phyloP scores from a whole-genome alignment of 2,888 invertebrate species.

The Eupeodes latifasciatus region DNA sequence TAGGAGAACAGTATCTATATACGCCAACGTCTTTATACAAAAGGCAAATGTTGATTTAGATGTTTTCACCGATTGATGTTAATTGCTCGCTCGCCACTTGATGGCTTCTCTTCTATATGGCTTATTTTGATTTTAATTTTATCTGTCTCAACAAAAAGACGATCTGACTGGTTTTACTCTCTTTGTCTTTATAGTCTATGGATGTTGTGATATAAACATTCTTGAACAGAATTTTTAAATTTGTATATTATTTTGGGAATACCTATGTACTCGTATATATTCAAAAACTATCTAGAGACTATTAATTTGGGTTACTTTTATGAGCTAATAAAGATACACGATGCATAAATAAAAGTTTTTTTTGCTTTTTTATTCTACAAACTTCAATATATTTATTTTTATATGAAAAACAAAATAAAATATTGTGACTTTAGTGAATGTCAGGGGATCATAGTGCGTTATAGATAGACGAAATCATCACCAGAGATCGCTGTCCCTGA shows the following conservation, averaged over 20 bases:
- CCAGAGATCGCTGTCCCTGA: background rate
- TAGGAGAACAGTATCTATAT: slow-evolving; percentile 9
- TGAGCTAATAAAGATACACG: slow-evolving; percentile 58
- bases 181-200: background rate
- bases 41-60: slow-evolving; percentile 73
- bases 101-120: slow-evolving; percentile 61
- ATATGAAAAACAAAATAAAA: background rate
- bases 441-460: background rate
- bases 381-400: too few relatives aligned
- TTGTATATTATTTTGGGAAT: slow-evolving; percentile 69
- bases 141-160: slow-evolving; percentile 37
- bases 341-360: slow-evolving; percentile 41
- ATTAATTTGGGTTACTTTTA: slow-evolving; percentile 74
- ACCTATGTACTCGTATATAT: slow-evolving; percentile 12
- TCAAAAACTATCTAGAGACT: slow-evolving; percentile 65
- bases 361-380: background rate
- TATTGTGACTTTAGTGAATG: slow-evolving; percentile 6
- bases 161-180: background rate
- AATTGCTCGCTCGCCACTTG: slow-evolving; percentile 69
- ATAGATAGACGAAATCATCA: background rate
- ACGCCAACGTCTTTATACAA: background rate
- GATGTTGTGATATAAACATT: slow-evolving; percentile 4
- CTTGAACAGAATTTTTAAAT: slow-evolving; percentile 45
- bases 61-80: slow-evolving; percentile 76
- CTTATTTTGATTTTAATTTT: slow-evolving; percentile 75